Percentiles rank a stretch among this genome's conserved stretches.
These are phyloP conservation scores for Lamellibrachia satsuma DNA, from an alignment of 2,888 invertebrate species.

Conservation along the genomic window DNA sequence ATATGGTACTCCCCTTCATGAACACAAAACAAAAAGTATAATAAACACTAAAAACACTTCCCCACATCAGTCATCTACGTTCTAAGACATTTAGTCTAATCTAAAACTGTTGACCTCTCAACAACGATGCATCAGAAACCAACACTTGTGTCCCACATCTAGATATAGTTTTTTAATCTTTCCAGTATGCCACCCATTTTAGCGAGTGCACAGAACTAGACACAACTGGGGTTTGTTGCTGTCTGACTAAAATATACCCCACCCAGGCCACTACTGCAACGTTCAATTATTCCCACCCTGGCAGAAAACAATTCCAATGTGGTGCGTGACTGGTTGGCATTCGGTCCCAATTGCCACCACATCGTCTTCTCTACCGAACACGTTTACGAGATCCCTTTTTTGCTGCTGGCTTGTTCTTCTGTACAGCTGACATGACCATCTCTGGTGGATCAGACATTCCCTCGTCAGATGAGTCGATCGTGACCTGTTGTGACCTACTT, in stretches of 20 bases:
- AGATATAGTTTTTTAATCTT: not conserved
- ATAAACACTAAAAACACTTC: not conserved
- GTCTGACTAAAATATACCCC: not conserved
- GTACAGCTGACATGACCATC: not conserved
- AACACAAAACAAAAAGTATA: not conserved
- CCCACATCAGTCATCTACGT: not conserved
- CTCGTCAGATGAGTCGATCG: not conserved
- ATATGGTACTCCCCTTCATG: not conserved
- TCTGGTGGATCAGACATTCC: slow-evolving; percentile 24
- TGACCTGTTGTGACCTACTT: not conserved
- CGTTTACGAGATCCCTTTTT: slow-evolving; percentile 28
- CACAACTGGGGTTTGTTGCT: not conserved
- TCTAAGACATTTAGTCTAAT: not conserved
- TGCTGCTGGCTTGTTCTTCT: slow-evolving; percentile 23
- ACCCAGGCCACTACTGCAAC: too few relatives aligned
- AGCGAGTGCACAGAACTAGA: not conserved
- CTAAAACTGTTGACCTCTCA: not conserved
- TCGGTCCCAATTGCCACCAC: not conserved
- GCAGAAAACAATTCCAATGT: not conserved
- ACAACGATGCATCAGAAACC: not conserved
- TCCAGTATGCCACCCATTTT: not conserved
- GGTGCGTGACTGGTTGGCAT: not conserved
- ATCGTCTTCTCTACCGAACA: not conserved
- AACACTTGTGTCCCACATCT: not conserved
- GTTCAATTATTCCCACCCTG: not conserved